Base-by-base conservation (phyloP, 2,113 vertebrate species). In the Calyptomena viridis region DNA sequence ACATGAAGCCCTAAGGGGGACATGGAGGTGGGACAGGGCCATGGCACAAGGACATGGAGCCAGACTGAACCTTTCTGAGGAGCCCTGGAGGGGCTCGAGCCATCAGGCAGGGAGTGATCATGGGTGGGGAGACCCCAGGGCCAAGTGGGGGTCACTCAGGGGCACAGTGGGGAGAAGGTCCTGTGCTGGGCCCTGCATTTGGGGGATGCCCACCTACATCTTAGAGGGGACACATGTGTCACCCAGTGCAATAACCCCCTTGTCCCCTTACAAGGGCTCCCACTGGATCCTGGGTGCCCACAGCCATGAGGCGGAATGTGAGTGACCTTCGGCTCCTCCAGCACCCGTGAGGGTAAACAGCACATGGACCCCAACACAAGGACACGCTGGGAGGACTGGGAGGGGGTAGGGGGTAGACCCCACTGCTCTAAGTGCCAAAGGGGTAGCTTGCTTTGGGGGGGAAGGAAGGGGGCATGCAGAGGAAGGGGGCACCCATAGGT, bases 271-370 rank as follows among this genome's bases (percentile, higher is more conserved):
- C 35, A 5, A 25, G n/a, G 13, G 1, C 31, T 47, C 37, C 42
- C 3, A 2, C 37, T 5, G 3, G 8, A 5, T 3, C 33, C 28
- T 1, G 5, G 46, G 52, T 2, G 0, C 71, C 2, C 37, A 0
- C 31, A 15, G 85, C 73, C 78, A 37, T 93, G 92, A 50, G 83
- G 59, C 59, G 78, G 31, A 90, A 73, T 2, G 0, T 0, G 15
- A 35, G 64, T 8, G 90, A 69, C 90, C 94, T 92, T 88, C 30
- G 1, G 73, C 85, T 62, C 46, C 63, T 17, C 44, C 3, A 0
- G 56, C 40, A 56, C 81, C 85, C 67, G 14, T 5, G 1, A 4
- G 27, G 23, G 9, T 9, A 11, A 90, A 35, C 73, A 84, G 73
- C 42, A 4, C 8, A 3, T 24, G 22, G n/a, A 14, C 12, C 30